A percentile compares a stretch with the other conserved stretches of the same genome.
These are phyloP conservation scores for Hirudo medicinalis DNA, from an alignment of 1,140 invertebrate genomes.

Conservation along the genomic window DNA sequence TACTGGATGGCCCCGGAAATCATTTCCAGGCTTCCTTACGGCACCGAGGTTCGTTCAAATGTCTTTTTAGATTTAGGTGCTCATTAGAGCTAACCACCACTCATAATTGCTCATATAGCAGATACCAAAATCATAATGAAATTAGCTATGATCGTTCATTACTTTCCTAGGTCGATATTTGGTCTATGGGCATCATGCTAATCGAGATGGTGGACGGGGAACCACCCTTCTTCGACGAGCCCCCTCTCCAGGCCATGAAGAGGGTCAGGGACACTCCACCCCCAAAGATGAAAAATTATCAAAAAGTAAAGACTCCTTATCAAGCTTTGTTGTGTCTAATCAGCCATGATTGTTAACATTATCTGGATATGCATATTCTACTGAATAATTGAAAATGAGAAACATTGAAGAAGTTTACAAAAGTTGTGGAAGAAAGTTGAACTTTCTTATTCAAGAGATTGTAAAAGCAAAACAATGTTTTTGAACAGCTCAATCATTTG, in stretches of 20 bases:
- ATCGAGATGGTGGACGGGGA: slow-evolving; percentile 95
- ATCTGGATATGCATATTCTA: not conserved
- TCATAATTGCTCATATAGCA: too few species aligned
- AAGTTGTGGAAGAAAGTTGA: not conserved
- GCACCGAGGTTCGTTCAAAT: slow-evolving; percentile 57
- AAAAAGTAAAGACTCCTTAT: not conserved
- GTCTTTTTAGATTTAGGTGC: not conserved
- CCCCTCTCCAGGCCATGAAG: slow-evolving; percentile 88
- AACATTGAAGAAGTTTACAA: not conserved
- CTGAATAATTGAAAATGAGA: not conserved
- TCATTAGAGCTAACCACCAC: not conserved
- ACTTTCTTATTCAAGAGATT: not conserved
- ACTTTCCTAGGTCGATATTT: slow-evolving; percentile 59
- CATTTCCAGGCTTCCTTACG: slow-evolving; percentile 87
- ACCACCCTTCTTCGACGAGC: slow-evolving; percentile 97
- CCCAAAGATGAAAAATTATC: slow-evolving; percentile 50
- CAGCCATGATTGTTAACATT: not conserved
- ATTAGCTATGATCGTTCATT: too few species aligned
- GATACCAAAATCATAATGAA: too few species aligned
- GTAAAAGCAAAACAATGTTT: not conserved
- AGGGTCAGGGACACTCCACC: slow-evolving; percentile 93
- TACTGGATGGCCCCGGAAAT: slow-evolving; percentile 99
- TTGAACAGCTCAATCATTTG: not conserved
- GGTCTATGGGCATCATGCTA: slow-evolving; percentile 63
- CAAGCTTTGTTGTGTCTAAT: not conserved